Evolutionary conservation across 2,888 invertebrate species (phyloP), one percentile per base, ranked within the genome.

Genomic region (Pseudeuparius sepicola): DNA sequence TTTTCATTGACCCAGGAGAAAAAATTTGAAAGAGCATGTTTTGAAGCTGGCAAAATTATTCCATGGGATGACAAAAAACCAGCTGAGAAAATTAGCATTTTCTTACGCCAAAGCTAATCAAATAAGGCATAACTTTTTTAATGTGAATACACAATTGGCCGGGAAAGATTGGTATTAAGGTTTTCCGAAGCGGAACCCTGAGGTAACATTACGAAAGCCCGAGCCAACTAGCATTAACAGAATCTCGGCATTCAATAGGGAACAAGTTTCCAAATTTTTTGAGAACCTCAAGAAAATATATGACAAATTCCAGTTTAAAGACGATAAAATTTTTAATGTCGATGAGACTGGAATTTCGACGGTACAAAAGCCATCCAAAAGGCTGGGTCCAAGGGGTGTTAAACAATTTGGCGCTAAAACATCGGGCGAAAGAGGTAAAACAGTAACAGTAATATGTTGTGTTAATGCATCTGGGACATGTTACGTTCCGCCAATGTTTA

Each of bases 1-100:
- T 33, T 42, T 40, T 30, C 40, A 26, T 26, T 29, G n/a, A n/a
- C n/a, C 31, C 36, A 42, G 37, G 28, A 40, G 39, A n/a, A 36
- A 24, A 32, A 14, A 24, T 11, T 39, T 44, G 29, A 40, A 32
- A 31, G 31, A 37, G 12, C 37, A 37, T 17, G 27, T 43, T 29
- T 33, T 40, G 12, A 40, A 37, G 34, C 30, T 38, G 29, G 35
- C 41, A 12, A 38, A 34, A 38, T 23, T 38, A 12, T 35, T 30
- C 25, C 37, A 35, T 38, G 35, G 38, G 28, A 14, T 41, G 20
- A 38, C 29, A 14, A 34, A 4, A 30, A 15, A 14, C 13, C 30
- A 30, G 30, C 15, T 30, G 4, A 30, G 30, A 30, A 30, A 10
- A 30, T 7, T 30, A 12, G 24, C 24, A 5, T 32, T 29, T 26